Evolutionary conservation across 2,113 vertebrate genomes (phyloP).

Genomic region (Holacanthus passer): DNA sequence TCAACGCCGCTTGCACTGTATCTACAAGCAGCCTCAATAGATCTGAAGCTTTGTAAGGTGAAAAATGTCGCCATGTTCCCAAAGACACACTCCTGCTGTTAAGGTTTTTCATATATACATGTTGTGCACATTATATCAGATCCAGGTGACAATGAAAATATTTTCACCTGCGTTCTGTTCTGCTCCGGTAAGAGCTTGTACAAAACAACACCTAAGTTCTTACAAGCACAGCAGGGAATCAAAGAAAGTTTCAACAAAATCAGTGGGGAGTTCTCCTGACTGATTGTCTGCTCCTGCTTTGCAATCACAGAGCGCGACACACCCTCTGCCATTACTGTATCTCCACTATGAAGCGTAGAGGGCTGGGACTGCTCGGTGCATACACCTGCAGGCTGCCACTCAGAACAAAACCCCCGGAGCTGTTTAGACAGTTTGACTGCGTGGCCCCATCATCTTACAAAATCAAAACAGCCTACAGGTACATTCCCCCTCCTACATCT

Average conservation of each 20-base stretch:
- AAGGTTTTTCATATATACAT: slow-evolving; percentile 24
- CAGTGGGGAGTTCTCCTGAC: slow-evolving; percentile 52
- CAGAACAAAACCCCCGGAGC: slow-evolving; percentile 47
- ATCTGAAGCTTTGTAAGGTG: slow-evolving; percentile 26
- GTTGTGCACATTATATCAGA: slow-evolving; percentile 33
- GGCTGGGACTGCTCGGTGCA: slow-evolving; percentile 28
- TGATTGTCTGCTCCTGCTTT: slow-evolving; percentile 62
- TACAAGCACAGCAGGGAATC: slow-evolving; percentile 24
- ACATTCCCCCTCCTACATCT: slow-evolving; percentile 21
- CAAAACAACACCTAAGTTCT: slow-evolving; percentile 51
- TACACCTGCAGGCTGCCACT: slow-evolving; percentile 56
- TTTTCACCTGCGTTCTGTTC: slow-evolving; percentile 37
- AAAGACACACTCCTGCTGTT: slow-evolving; percentile 14
- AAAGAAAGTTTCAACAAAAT: slow-evolving; percentile 66
- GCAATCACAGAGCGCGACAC: slow-evolving; percentile 64
- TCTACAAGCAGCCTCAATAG: slow-evolving; percentile 2
- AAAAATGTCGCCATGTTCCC: background rate
- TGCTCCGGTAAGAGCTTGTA: slow-evolving; percentile 16
- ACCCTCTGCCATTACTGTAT: slow-evolving; percentile 52
- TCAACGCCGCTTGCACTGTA: slow-evolving; percentile 16
- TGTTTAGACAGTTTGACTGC: slow-evolving; percentile 60
- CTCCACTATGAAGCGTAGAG: slow-evolving; percentile 25
- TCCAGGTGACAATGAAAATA: slow-evolving; percentile 45
- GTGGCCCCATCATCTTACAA: slow-evolving; percentile 55
- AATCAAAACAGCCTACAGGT: slow-evolving; percentile 68